Evolutionary conservation across 2,888 invertebrate genomes (phyloP).

Genomic region (Coremacera marginata): DNA sequence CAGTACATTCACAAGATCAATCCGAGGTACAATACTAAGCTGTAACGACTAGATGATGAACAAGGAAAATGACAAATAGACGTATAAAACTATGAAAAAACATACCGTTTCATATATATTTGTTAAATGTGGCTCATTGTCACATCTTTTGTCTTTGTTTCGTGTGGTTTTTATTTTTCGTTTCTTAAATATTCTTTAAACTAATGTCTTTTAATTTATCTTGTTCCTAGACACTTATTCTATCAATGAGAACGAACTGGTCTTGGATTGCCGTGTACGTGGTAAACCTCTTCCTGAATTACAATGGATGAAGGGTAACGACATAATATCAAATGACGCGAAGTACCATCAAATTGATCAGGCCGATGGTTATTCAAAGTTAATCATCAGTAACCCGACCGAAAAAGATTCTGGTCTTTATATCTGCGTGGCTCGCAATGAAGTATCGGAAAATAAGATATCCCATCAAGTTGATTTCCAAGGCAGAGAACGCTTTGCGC

Average conservation of each 20-base stretch:
- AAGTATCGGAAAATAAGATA: slow-evolving; percentile 80
- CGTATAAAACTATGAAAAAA: not conserved
- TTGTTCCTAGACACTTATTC: slow-evolving; percentile 76
- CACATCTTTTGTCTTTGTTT: slow-evolving; percentile 44
- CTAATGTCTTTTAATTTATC: slow-evolving; percentile 8
- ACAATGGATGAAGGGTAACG: slow-evolving; percentile 82
- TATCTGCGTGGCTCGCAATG: slow-evolving; percentile 81
- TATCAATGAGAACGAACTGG: slow-evolving; percentile 78
- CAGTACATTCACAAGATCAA: slow-evolving; percentile 81
- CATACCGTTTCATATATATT: not conserved
- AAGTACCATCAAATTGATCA: slow-evolving; percentile 77
- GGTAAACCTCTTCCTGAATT: slow-evolving; percentile 81
- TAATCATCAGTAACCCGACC: slow-evolving; percentile 77
- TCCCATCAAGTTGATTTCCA: slow-evolving; percentile 79
- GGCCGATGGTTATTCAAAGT: slow-evolving; percentile 80
- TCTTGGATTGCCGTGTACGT: slow-evolving; percentile 83
- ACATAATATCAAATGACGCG: slow-evolving; percentile 71
- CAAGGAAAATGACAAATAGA: not conserved
- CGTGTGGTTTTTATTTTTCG: not conserved
- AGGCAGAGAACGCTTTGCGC: slow-evolving; percentile 68
- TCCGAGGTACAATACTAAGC: slow-evolving; percentile 73
- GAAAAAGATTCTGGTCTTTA: slow-evolving; percentile 80
- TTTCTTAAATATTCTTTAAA: not conserved
- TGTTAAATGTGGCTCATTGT: not conserved
- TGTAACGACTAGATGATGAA: not conserved